Evolutionary conservation across 2,113 vertebrate species (phyloP), one percentile per base, ranked within the genome.

Genomic region (Platanista minor): DNA sequence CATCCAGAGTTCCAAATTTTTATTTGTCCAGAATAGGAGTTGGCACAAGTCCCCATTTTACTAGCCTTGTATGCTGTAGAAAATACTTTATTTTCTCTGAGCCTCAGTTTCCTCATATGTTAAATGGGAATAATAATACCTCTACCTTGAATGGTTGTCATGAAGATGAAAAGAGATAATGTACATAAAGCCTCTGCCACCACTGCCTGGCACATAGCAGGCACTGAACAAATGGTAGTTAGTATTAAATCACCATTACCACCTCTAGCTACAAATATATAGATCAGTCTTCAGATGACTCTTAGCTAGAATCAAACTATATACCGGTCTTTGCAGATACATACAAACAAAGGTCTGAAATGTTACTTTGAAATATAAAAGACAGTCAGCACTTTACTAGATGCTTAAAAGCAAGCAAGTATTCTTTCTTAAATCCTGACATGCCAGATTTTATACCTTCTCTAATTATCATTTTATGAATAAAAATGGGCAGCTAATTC

Each of bases 401-500:
- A 69, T 61, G 87, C 31, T 91, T 96, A 66, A 82, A 72, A 92
- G 88, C 23, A 95, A 95, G 87, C 29, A 78, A 17, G 14, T 61
- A 69, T 72, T 61, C 82, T 41, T 71, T 54, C 54, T 69, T 85
- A 21, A 97, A 6, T 41, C 59, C 25, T 87, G 25, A 80, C 2
- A 39, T 81, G 18, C 33, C 78, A 64, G 64, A 96, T 83, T 87
- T 92, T 90, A 87, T 67, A 54, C 52, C 81, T 64, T 57, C 61
- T 93, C 17, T 80, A 86, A 90, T 90, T 33, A 27, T 74, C 13
- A 83, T 95, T 98, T 97, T 97, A 97, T 92, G 82, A 75, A 74
- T 93, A 97, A 90, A 72, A 91, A 90, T 83, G 43, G 87, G 52
- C 6, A 66, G 54, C 84, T 95, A 96, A 86, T 97, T 91, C 87